Evolutionary conservation across 2,113 vertebrate genomes (phyloP).

Genomic region (Tautogolabrus adspersus): DNA sequence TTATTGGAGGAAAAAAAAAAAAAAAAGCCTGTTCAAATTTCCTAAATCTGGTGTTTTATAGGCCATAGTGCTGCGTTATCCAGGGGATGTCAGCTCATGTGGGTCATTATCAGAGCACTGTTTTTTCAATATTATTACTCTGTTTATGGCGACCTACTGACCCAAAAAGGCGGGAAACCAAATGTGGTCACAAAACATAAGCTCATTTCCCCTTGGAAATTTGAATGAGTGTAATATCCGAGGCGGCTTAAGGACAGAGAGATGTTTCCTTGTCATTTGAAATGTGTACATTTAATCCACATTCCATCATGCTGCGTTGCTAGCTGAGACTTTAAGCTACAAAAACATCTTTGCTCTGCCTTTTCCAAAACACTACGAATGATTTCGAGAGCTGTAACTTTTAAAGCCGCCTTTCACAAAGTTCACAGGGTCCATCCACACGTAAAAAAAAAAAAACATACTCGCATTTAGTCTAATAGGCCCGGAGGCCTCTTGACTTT

Average conservation of each 20-base stretch:
- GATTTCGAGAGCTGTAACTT: constrained; percentile 55
- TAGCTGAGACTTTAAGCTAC: constrained; percentile 43
- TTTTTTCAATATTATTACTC: constrained; percentile 64
- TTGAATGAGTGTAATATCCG: constrained; percentile 64
- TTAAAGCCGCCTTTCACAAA: constrained; percentile 53
- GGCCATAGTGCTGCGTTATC: constrained; percentile 44
- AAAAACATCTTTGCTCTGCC: constrained; percentile 48
- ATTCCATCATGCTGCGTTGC: constrained; percentile 37
- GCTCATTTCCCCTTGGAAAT: constrained; percentile 72
- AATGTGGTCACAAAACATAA: constrained; percentile 74
- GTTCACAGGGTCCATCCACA: constrained; percentile 77
- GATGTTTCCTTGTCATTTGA: constrained; percentile 55
- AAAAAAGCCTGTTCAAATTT: constrained; percentile 51
- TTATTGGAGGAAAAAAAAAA: constrained; percentile 33
- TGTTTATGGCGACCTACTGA: constrained; percentile 78
- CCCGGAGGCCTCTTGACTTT: constrained; percentile 83
- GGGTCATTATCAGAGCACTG: constrained; percentile 46
- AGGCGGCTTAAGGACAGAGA: constrained; percentile 40
- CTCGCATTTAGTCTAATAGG: constrained; percentile 82
- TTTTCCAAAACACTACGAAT: constrained; percentile 53
- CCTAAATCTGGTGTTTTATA: constrained; percentile 60
- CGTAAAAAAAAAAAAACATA: constrained; percentile 63
- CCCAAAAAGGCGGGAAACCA: constrained; percentile 76
- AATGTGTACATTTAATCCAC: constrained; percentile 61
- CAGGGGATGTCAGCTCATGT: constrained; percentile 56